A percentile compares a stretch with the other conserved stretches of the same genome.
Conservation (phyloP, 2,888 invertebrate genomes). For the Xestia xanthographa region DNA sequence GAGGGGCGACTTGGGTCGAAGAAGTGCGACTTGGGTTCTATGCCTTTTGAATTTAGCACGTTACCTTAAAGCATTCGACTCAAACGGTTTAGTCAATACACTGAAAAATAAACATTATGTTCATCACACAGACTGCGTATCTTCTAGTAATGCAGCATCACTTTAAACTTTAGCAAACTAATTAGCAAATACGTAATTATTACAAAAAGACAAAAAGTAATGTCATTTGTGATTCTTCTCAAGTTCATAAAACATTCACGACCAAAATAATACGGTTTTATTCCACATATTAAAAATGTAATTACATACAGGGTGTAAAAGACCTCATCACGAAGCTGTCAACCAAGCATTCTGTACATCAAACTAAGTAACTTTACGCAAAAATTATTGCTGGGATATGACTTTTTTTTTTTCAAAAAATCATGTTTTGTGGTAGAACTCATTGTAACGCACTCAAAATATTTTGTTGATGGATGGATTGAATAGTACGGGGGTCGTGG, state of each 20-base stretch:
- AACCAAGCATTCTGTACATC: no score
- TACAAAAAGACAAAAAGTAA: constrained; percentile 12
- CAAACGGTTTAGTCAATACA: neutral
- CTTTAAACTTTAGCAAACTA: constrained; percentile 24
- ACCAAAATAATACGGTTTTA: constrained; percentile 45
- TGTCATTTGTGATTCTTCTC: constrained; percentile 55
- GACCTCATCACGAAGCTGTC: no score
- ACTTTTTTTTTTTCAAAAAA: no score
- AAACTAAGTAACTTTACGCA: no score
- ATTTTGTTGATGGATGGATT: no score
- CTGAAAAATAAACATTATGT: neutral
- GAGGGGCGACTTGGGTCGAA: no score
- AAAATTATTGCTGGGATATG: no score
- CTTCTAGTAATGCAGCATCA: neutral
- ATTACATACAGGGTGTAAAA: no score
- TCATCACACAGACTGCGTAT: constrained; percentile 32
- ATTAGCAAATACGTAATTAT: constrained; percentile 23
- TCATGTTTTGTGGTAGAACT: no score
- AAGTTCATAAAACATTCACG: constrained; percentile 21
- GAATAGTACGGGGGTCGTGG: no score
- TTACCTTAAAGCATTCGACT: neutral
- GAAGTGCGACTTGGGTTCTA: neutral
- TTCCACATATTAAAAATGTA: neutral
- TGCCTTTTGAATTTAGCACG: neutral
- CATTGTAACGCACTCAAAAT: no score